These are phyloP conservation scores for Mesembrinibis cayennensis DNA, from an alignment of 2,113 vertebrate genomes.

Conservation along the genomic window DNA sequence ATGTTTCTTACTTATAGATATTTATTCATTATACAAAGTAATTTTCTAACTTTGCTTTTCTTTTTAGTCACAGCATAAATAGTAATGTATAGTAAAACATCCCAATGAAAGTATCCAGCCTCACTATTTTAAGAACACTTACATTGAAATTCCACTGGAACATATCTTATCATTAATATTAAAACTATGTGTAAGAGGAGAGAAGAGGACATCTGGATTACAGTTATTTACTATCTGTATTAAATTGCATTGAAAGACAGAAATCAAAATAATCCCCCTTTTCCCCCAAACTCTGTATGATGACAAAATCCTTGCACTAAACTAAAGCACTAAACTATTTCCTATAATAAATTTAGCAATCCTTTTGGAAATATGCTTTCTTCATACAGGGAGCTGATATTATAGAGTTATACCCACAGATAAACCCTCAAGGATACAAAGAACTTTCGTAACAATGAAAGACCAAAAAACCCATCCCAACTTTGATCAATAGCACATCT, in stretches of 20 bases:
- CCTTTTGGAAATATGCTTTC: neutral
- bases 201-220: neutral
- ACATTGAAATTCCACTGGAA: neutral
- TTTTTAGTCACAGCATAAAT: neutral
- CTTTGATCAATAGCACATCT: neutral
- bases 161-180: neutral
- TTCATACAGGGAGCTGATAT: neutral
- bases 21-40: neutral
- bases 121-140: neutral
- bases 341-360: neutral
- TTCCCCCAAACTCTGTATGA: rapidly evolving
- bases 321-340: neutral
- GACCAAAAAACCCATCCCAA: neutral
- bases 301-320: neutral
- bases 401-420: neutral
- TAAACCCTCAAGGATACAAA: neutral
- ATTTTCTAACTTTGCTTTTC: neutral
- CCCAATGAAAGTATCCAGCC: neutral
- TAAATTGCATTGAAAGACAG: neutral
- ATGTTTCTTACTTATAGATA: neutral
- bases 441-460: neutral
- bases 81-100: neutral
- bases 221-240: neutral
- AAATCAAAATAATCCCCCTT: neutral
- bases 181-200: neutral